A percentile compares a stretch with the other conserved stretches of the same genome.
Conservation (phyloP, 1,140 invertebrate genomes). For the Megathymus violae region DNA sequence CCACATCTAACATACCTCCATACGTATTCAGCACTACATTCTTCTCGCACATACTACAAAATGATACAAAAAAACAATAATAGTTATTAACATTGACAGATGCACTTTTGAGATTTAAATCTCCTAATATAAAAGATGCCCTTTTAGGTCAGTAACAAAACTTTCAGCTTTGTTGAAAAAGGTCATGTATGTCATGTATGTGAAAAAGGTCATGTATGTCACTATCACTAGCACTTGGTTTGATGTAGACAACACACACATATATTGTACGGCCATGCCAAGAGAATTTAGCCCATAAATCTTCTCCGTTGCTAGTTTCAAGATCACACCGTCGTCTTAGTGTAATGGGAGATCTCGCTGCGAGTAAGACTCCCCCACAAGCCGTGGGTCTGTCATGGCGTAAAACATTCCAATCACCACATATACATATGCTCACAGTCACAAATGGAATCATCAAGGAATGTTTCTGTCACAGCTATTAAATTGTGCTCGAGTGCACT, state of each 20-base stretch:
- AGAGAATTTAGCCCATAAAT: slow-evolving; percentile 23
- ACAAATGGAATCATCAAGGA: slow-evolving; percentile 15
- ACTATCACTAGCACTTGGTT: not conserved
- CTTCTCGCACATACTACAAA: too few species aligned
- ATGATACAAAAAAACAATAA: too few species aligned
- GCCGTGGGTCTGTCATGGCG: slow-evolving; percentile 22
- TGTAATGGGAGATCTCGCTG: not conserved
- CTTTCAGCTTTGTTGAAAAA: too few species aligned
- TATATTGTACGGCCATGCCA: slow-evolving; percentile 1
- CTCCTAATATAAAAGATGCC: too few species aligned
- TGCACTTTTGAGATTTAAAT: too few species aligned
- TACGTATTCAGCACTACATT: too few species aligned
- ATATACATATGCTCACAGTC: slow-evolving; percentile 6
- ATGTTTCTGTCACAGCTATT: slow-evolving; percentile 12
- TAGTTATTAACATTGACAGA: too few species aligned
- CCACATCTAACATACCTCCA: too few species aligned
- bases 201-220: too few species aligned
- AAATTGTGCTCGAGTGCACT: not conserved
- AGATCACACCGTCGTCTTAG: slow-evolving; percentile 17
- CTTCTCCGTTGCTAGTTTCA: slow-evolving; percentile 13
- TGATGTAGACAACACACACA: slow-evolving; percentile 5
- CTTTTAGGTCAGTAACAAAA: too few species aligned
- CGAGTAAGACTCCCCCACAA: slow-evolving; percentile 19
- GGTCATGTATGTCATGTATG: too few species aligned
- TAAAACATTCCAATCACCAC: slow-evolving; percentile 17